A percentile compares a stretch with the other conserved stretches of the same genome.
Evolutionary conservation across 2,797 vertebrate species (phyloP).

Genomic region (Periparus ater): DNA sequence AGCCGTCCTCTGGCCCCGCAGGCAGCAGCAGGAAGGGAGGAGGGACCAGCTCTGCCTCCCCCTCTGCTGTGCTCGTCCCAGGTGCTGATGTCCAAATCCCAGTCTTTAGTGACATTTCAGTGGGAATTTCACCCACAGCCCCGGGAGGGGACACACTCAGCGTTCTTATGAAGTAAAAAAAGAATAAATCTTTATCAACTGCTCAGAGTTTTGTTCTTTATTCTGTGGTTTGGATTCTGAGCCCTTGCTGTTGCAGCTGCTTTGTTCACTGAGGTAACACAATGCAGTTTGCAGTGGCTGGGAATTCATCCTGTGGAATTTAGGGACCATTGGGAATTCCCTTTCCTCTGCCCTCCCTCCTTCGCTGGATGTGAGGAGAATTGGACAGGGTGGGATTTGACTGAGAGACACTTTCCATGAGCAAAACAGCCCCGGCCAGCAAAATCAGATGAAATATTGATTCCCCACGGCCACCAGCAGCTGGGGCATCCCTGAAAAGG

Average conservation of each 20-base stretch:
- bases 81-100: neutral
- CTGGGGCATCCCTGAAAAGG: neutral
- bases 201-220: neutral
- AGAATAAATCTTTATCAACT: neutral
- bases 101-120: neutral
- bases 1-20: neutral
- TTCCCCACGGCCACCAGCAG: neutral
- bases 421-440: neutral
- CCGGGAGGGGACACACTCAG: neutral
- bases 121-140: neutral
- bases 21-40: neutral
- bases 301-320: neutral
- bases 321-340: neutral
- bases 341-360: neutral
- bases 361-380: neutral
- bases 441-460: conserved; percentile 50
- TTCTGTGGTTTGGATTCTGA: neutral
- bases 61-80: neutral
- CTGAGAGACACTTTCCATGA: conserved; percentile 16
- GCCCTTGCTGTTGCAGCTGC: neutral
- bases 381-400: neutral
- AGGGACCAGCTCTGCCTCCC: neutral
- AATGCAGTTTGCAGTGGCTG: neutral
- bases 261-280: neutral
- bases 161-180: neutral